Base-by-base conservation (phyloP, 1,140 invertebrate genomes). In the Diorhabda sublineata region DNA sequence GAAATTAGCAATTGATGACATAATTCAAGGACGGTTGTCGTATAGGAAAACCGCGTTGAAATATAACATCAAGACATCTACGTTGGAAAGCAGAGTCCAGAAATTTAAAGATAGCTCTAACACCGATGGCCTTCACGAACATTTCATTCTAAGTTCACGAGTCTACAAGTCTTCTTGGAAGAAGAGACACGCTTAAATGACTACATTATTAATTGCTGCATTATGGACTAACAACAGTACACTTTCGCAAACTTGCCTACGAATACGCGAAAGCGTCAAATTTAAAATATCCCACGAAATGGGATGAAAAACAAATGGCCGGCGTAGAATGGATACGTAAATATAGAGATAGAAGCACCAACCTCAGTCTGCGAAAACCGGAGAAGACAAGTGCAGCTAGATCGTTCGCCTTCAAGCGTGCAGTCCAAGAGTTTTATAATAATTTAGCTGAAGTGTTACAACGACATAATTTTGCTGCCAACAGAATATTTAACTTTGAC, bases 201-300 rank as follows among this genome's bases (percentile, higher is more conserved):
- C 45, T 71, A 71, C 42, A 69, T 65, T 58, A 65, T 61, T 57
- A 61, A 64, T 52, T 65, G 70, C 59, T 69, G 56, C 63, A 69
- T 66, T 71, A 71, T 71, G 67, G 67, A 9, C 67, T 71, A 45
- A 69, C 69, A 43, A 45, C 9, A 26, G 11, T 60, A 60, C 70
- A 71, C 66, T 58, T 69, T 69, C 61, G 57, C 8, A 71, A 68
- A 64, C 66, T 68, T 64, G 60, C 66, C 7, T 71, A 71, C 44
- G 69, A 71, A 64, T 71, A 64, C 44, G 64, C 61, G 45, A 64
- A 67, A 47, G 64, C 58, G n/a, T 56, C 57, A 11, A 62, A 70
- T 70, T 45, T 63, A 56, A 71, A 70, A 61, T 69, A 70, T 70
- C 60, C 64, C 5, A 5, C 69, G 11, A 63, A 45, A 45, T 72